phyloP scores from a whole-genome alignment of 2,888 invertebrate species.

The Agelastica alni region DNA sequence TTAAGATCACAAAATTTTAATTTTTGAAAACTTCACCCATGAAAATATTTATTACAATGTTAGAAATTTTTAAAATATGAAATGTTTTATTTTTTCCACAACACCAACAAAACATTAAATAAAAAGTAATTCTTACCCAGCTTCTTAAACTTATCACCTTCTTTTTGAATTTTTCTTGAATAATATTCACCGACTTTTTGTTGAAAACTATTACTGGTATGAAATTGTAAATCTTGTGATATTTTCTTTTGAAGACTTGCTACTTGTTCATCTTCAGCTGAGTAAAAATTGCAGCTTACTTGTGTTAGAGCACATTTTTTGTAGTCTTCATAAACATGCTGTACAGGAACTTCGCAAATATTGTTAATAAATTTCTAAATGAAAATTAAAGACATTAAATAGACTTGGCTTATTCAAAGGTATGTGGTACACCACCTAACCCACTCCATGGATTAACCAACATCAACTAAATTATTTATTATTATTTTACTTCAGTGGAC shows the following conservation, averaged over 20 bases:
- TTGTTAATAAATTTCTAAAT: conserved; percentile 35
- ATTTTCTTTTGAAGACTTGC: conserved; percentile 7
- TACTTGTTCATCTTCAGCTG: conserved; percentile 13
- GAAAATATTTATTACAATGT: too few relatives aligned
- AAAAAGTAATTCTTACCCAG: conserved; percentile 12
- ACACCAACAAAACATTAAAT: too few relatives aligned
- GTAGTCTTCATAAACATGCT: conserved; percentile 22
- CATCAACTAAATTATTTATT: too few relatives aligned
- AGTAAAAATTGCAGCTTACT: conserved; percentile 11
- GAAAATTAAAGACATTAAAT: too few relatives aligned
- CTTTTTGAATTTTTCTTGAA: background rate
- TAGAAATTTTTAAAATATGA: too few relatives aligned
- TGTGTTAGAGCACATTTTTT: conserved; percentile 24
- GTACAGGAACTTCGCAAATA: conserved; percentile 27
- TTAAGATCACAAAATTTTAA: too few relatives aligned
- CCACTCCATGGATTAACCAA: too few relatives aligned
- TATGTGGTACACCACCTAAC: too few relatives aligned
- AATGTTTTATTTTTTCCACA: too few relatives aligned
- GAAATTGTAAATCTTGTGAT: conserved; percentile 18
- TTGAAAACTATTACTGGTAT: conserved; percentile 8
- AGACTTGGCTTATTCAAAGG: too few relatives aligned
- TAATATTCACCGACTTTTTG: conserved; percentile 12
- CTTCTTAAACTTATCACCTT: background rate
- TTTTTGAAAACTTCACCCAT: too few relatives aligned
- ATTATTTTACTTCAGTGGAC: too few relatives aligned